Evolutionary conservation across 2,113 vertebrate species (phyloP).

Genomic region (Ciconia boyciana): DNA sequence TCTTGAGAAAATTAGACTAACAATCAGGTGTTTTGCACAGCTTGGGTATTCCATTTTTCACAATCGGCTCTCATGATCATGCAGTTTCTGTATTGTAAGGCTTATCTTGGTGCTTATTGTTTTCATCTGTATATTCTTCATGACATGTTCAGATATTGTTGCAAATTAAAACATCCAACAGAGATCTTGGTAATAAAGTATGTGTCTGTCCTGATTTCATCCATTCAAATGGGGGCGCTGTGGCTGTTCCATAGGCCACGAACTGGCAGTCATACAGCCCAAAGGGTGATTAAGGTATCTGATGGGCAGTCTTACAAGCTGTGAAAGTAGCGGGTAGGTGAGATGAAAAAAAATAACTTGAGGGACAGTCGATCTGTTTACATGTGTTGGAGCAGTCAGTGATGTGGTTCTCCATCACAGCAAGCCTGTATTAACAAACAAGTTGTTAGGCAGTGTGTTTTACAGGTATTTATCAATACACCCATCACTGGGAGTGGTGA

Average conservation of each 20-base stretch:
- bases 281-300: neutral
- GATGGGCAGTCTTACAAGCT: neutral
- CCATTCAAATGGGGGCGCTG: neutral
- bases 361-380: neutral
- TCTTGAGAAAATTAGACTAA: neutral
- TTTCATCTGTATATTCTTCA: neutral
- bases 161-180: neutral
- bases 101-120: neutral
- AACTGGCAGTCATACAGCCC: neutral
- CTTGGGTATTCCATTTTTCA: neutral
- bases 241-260: fast-evolving
- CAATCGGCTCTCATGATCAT: fast-evolving
- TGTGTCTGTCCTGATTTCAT: neutral
- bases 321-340: neutral
- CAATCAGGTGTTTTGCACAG: neutral
- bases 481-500: neutral
- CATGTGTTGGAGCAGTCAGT: neutral
- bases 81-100: neutral
- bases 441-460: neutral
- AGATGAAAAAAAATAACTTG: neutral
- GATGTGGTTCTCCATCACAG: neutral
- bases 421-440: neutral
- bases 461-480: neutral
- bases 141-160: neutral
- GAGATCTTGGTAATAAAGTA: neutral